These are phyloP conservation scores for Notarius lentiginosus DNA, from an alignment of 2,113 vertebrate genomes.

Conservation along the genomic window DNA sequence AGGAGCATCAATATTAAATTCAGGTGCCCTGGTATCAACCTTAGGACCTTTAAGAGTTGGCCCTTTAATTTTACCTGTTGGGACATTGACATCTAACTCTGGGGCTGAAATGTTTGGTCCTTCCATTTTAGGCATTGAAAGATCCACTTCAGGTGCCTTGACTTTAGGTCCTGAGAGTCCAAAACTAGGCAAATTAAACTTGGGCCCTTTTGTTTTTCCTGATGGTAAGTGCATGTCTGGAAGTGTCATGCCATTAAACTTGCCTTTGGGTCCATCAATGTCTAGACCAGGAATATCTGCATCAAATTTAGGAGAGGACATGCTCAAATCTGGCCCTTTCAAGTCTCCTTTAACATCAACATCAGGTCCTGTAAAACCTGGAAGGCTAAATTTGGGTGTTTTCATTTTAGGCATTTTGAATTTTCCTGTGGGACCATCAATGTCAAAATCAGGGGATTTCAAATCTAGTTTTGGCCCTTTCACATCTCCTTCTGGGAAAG, in stretches of 20 bases:
- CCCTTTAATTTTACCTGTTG: constrained; percentile 48
- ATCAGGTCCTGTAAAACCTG: constrained; percentile 53
- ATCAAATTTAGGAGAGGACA: constrained; percentile 42
- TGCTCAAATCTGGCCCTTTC: constrained; percentile 52
- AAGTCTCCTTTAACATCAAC: constrained; percentile 50
- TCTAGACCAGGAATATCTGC: constrained; percentile 46
- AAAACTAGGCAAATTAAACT: constrained; percentile 60
- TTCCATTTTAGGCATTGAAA: constrained; percentile 37
- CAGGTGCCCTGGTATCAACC: constrained; percentile 51
- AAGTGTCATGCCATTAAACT: constrained; percentile 40
- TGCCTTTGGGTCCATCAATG: constrained; percentile 53
- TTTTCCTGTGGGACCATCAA: constrained; percentile 56
- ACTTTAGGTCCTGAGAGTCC: constrained; percentile 54
- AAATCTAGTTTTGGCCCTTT: constrained; percentile 57
- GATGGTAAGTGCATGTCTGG: constrained; percentile 52
- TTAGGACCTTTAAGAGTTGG: constrained; percentile 49
- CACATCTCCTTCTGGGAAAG: constrained; percentile 16
- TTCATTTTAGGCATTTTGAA: constrained; percentile 56
- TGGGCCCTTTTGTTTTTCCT: constrained; percentile 52
- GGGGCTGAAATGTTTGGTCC: constrained; percentile 40
- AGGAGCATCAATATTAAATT: constrained; percentile 55
- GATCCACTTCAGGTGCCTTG: constrained; percentile 40
- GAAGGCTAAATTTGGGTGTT: constrained; percentile 1
- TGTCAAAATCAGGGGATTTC: constrained; percentile 51
- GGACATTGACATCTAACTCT: constrained; percentile 27